Evolutionary conservation across 1,140 invertebrate species (phyloP).

Genomic region (Ostrea denselamellosa): DNA sequence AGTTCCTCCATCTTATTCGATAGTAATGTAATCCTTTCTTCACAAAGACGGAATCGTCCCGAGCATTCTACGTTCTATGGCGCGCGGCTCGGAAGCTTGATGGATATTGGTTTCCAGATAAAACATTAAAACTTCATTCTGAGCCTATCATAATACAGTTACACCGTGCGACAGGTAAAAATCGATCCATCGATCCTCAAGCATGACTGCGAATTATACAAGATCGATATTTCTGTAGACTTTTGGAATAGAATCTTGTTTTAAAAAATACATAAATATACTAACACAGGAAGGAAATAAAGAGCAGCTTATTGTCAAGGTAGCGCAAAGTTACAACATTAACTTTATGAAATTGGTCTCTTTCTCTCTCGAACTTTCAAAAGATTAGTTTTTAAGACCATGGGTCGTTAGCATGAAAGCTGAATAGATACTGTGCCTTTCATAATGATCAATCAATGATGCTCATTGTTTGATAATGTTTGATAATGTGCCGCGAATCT

Average conservation of each 20-base stretch:
- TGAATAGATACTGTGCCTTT: neutral
- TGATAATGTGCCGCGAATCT: neutral
- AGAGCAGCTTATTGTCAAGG: too few species aligned
- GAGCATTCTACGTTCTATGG: neutral
- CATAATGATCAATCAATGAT: neutral
- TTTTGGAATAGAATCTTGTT: constrained; percentile 5
- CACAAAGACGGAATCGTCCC: neutral
- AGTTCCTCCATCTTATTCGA: constrained; percentile 47
- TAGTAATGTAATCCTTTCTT: neutral
- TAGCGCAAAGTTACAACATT: too few species aligned
- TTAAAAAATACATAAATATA: neutral
- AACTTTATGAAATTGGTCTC: neutral
- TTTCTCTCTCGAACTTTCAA: neutral
- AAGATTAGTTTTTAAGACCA: neutral
- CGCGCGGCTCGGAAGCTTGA: neutral
- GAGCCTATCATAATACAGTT: constrained; percentile 30
- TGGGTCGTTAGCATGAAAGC: neutral
- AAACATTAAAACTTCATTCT: constrained; percentile 31
- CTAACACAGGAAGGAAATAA: too few species aligned
- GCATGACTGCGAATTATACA: neutral
- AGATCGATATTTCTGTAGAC: constrained; percentile 20
- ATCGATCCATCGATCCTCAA: constrained; percentile 16
- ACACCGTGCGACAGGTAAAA: constrained; percentile 17
- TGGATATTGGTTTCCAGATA: constrained; percentile 33
- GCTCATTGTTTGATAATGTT: neutral